Base-by-base conservation (phyloP, 2,797 vertebrate genomes). In the Protosalanx chinensis region DNA sequence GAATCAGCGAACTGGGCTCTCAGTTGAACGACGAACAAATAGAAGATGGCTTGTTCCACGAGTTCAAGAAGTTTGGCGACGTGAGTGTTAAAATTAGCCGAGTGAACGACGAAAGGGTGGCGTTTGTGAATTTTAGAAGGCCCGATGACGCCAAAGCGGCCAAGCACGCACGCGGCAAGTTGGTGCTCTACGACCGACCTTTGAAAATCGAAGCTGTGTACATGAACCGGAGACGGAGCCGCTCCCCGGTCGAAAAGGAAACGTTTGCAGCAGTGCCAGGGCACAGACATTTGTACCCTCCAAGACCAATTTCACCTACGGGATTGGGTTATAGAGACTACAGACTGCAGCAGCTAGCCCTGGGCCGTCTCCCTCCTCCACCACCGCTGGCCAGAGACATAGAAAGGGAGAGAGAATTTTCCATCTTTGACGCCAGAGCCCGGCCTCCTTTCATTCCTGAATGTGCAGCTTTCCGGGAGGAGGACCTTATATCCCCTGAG, bases 11-110 rank as follows among this genome's bases (percentile, higher is more conserved):
- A 72, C 85, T 99, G 82, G 97, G 97, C 80, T 95, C 95, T 1
- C 95, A 95, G 84, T 82, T 98, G 67, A 97, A 93, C 81, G 97
- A 98, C 85, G 97, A 97, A 80, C 96, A 96, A 6, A 93, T 99
- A 65, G 97, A 99, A 83, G 97, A 99, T 81, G 97, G 97, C 0
- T 89, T 99, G 0, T 98, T 99, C 65, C 96, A 98, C 72, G 97
- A 99, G 88, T 98, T 98, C 63, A 98, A 96, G 76, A 96, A 95
- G 74, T 99, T 98, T 63, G 97, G 97, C 0, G 97, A 99, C 64
- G 97, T 98, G 23, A 99, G 97, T 41, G 96, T 99, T 3, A 99
- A 98, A 81, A 98, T 99, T 61, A 93, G 94, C 65, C 92, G 95
- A 10, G 93, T 96, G 6, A 93, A 94, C 76, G 95, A 98, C 46